Evolutionary conservation across 2,888 invertebrate species (phyloP).

Genomic region (Amiota communis): DNA sequence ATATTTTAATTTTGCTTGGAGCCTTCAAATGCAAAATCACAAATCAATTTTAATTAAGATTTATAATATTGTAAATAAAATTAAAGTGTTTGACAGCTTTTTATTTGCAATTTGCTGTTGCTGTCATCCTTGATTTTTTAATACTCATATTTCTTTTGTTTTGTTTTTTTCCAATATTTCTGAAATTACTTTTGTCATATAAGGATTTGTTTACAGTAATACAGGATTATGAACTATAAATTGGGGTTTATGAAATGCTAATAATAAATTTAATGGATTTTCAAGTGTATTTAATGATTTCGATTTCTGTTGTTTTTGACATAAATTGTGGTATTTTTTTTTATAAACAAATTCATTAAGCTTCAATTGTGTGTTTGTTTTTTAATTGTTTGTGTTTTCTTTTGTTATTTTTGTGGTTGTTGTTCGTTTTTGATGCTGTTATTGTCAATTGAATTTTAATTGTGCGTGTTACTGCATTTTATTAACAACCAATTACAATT

Average conservation of each 20-base stretch:
- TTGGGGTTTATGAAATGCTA: no score
- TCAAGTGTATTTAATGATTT: no score
- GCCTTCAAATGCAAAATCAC: not conserved
- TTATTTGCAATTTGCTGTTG: not conserved
- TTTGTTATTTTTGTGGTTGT: not conserved
- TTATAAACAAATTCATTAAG: not conserved
- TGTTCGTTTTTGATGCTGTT: not conserved
- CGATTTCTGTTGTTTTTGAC: not conserved
- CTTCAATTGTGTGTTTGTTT: not conserved
- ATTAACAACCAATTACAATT: constrained; percentile 24
- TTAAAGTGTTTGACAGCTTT: constrained; percentile 23
- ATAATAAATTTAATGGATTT: not conserved
- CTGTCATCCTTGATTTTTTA: not conserved
- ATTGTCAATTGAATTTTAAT: constrained; percentile 28
- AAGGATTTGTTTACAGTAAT: not conserved
- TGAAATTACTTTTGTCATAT: not conserved
- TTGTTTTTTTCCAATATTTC: not conserved
- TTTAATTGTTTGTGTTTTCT: constrained; percentile 3
- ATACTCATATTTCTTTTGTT: not conserved
- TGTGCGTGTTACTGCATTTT: constrained; percentile 25
- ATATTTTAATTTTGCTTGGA: no score
- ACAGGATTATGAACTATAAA: not conserved
- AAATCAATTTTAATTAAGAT: constrained; percentile 22
- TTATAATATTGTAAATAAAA: not conserved
- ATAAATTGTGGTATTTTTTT: not conserved